Evolutionary conservation across 2,113 vertebrate genomes (phyloP), one percentile per base, ranked within the genome.

Genomic region (Eubucco bourcierii): DNA sequence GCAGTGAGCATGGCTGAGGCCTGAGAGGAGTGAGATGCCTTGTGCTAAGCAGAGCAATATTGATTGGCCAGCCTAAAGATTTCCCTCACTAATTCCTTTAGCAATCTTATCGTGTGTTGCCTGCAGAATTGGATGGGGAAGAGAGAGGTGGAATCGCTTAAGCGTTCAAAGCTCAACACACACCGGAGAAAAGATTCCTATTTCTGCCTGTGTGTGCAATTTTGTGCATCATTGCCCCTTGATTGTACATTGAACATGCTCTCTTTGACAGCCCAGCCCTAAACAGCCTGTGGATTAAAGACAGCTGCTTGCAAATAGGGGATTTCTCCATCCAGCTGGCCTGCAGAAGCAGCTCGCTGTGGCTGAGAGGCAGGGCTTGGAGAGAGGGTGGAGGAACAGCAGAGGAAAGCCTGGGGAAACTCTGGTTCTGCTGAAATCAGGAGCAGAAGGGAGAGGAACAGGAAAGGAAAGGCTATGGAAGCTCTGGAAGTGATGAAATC

Each of bases 151-250:
- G 86, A 95, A 96, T 93, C 95, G 75, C 80, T 96, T 96, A 94
- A 96, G 94, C 41, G 10, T 88, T 90, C 88, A 87, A 92, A 96
- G 94, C 90, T 80, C 82, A 80, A 61, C 82, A 84, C 20, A 18
- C 70, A 50, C 76, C 7, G 4, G 4, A 91, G 85, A 89, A 89
- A 91, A 94, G 89, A 93, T 92, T 95, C 90, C 90, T 75, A 18
- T 86, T 95, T 90, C 41, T 29, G 37, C 41, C 5, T 86, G 67
- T 88, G 84, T 90, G 84, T 86, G 90, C 89, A 95, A 94, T 96
- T 95, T 92, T 96, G 96, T 94, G 95, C 94, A 95, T 94, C 89
- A 9, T 44, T 93, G 96, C 96, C 92, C 79, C 83, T 84, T 76
- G 80, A 95, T 72, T 95, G 76, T 95, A 80, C 88, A 88, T 80